Evolutionary conservation across 2,888 invertebrate genomes (phyloP), one percentile per base, ranked within the genome.

Genomic region (Erynnis tages): DNA sequence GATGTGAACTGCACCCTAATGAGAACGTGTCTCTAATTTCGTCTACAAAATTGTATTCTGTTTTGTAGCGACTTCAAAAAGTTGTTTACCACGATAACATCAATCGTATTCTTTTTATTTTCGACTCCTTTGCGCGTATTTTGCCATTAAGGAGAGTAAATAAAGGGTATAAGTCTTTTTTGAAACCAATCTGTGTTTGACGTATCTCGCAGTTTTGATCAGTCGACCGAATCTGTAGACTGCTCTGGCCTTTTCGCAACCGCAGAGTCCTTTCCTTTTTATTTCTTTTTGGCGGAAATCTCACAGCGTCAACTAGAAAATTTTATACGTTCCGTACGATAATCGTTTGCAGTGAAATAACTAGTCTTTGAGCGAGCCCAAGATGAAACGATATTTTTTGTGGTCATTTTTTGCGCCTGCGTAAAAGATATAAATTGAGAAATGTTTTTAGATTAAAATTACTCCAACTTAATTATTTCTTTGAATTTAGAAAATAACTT

Each of bases 111-210:
- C 19, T n/a, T 14, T 40, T 45, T 1, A 11, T 23, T 38, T 29
- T 27, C 35, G 4, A 8, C 23, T 38, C 23, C 38, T 29, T 11
- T 27, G 17, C 11, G 8, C 27, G 23, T 11, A 16, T 35, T 37
- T 35, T 27, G 29, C 4, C 13, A 47, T 27, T 29, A 27, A 29
- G 35, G 27, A 29, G 37, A 14, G 25, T 29, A 38, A 14, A 10
- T 46, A 35, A 46, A 45, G 45, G 45, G 44, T 23, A 46, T 37
- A 63, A 72, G 68, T 78, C 65, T 73, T 74, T 76, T 65, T 68
- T 62, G 65, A 62, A 73, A 76, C 70, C 73, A 76, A 78, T 78
- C 79, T 81, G 82, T 64, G 69, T 77, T 76, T 78, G 82, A 79
- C 78, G 79, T 75, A 79, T 71, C 72, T 69, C 69, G 60, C 65